Evolutionary conservation across 1,140 invertebrate species (phyloP).

Genomic region (fruit fly (Drosophila melanogaster)): DNA sequence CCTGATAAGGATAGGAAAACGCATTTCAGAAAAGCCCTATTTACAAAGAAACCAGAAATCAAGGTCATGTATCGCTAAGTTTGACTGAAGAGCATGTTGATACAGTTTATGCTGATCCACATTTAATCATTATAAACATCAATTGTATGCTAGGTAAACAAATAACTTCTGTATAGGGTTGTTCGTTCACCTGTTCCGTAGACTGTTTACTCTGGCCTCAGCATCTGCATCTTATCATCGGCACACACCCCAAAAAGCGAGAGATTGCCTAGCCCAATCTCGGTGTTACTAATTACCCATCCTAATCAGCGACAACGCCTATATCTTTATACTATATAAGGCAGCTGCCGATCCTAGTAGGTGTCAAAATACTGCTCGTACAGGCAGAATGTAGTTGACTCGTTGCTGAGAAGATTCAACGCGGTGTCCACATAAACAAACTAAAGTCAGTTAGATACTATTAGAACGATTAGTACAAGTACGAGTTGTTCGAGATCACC

Average conservation of each 20-base stretch:
- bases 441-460: constrained; percentile 1
- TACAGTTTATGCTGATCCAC: too few species aligned
- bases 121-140: too few species aligned
- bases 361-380: constrained; percentile 54
- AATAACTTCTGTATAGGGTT: constrained; percentile 10
- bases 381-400: constrained; percentile 63
- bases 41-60: background rate
- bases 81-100: too few species aligned
- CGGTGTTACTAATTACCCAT: constrained; percentile 53
- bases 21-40: constrained; percentile 25
- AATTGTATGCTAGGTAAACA: background rate
- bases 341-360: constrained; percentile 6
- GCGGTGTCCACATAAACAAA: constrained; percentile 5
- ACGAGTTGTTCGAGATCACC: background rate
- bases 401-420: background rate
- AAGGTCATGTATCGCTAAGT: constrained; percentile 2
- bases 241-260: constrained; percentile 41
- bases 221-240: constrained; percentile 40
- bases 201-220: constrained; percentile 40
- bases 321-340: constrained; percentile 64
- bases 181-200: constrained; percentile 4
- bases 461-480: background rate
- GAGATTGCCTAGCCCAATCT: constrained; percentile 56
- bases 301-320: constrained; percentile 46
- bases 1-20: constrained; percentile 60